Evolutionary conservation across 2,113 vertebrate species (phyloP).

Genomic region (Brachyhypopomus occidentalis): DNA sequence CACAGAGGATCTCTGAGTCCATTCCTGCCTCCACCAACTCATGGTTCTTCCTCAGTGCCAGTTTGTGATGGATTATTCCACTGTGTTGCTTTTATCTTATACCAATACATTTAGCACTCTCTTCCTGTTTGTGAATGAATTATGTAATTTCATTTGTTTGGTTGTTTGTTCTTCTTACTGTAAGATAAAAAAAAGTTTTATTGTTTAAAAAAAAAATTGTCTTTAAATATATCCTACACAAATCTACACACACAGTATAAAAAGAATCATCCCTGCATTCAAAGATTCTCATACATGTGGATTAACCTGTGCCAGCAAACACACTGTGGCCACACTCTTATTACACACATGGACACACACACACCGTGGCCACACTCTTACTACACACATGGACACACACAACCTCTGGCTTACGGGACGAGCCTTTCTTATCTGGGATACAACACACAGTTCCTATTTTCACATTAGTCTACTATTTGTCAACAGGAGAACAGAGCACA

Average conservation of each 20-base stretch:
- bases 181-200: background rate
- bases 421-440: background rate
- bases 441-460: constrained; percentile 32
- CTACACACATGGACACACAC: background rate
- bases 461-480: constrained; percentile 14
- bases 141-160: background rate
- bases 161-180: background rate
- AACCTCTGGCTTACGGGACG: background rate
- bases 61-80: background rate
- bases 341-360: constrained; percentile 17
- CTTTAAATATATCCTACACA: background rate
- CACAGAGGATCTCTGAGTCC: too few species aligned
- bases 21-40: too few species aligned
- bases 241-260: constrained; percentile 7
- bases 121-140: background rate
- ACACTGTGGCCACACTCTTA: background rate
- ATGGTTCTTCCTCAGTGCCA: background rate
- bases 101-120: background rate
- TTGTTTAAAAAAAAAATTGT: background rate
- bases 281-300: background rate
- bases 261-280: background rate
- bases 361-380: background rate
- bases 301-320: constrained; percentile 11
- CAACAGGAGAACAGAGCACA: constrained; percentile 36
- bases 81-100: background rate